A percentile compares a stretch with the other conserved stretches of the same genome.
phyloP scores from a whole-genome alignment of 2,113 vertebrate genomes.

The Nothocercus julius region DNA sequence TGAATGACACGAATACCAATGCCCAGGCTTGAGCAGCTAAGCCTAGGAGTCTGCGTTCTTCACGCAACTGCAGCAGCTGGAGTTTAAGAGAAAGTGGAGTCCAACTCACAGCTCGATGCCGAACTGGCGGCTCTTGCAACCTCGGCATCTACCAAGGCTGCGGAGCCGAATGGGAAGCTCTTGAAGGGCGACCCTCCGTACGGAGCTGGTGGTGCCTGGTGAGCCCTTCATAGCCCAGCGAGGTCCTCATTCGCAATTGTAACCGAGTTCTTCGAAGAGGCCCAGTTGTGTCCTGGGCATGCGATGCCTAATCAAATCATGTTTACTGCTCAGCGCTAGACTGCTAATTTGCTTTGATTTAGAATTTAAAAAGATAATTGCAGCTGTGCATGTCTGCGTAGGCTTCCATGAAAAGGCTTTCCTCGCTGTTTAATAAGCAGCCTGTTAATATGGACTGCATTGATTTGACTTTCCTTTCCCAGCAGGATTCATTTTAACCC shows the following conservation, averaged over 20 bases:
- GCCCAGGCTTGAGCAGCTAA: not conserved
- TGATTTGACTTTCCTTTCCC: not conserved
- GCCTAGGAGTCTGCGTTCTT: not conserved
- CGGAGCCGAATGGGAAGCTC: not conserved
- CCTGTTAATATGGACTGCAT: not conserved
- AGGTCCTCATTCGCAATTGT: not conserved
- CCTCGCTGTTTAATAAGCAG: not conserved
- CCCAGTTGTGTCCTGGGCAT: not conserved
- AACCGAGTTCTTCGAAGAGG: not conserved
- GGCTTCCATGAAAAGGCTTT: conserved; percentile 38
- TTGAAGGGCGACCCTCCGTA: not conserved
- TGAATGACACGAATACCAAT: not conserved
- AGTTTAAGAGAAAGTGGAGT: not conserved
- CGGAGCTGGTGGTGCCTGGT: not conserved
- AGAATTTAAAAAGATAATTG: conserved; percentile 59
- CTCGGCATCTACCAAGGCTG: not conserved
- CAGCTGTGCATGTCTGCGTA: not conserved
- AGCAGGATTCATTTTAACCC: not conserved
- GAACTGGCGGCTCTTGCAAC: not conserved
- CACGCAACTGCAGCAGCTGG: not conserved
- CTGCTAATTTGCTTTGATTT: conserved; percentile 68
- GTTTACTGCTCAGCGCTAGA: not conserved
- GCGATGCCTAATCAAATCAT: conserved; percentile 60
- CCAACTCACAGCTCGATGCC: not conserved
- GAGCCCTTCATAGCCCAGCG: not conserved